Evolutionary conservation across 2,797 vertebrate species (phyloP).

Genomic region (Sebastolobus alascanus): DNA sequence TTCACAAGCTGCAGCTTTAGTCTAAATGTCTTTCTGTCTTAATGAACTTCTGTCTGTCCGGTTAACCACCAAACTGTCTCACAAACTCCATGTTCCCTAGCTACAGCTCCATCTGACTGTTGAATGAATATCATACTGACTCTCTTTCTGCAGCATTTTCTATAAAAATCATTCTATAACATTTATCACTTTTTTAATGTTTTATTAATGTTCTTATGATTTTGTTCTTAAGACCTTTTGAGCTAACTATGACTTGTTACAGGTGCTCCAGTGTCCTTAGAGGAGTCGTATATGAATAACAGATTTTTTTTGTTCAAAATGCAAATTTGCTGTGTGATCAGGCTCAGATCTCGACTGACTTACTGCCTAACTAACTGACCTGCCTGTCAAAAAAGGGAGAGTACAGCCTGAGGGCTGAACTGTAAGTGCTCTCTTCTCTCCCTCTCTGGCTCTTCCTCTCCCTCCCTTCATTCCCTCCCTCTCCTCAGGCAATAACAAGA

Average conservation of each 20-base stretch:
- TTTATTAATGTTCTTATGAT: no score
- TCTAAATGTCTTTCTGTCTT: not conserved
- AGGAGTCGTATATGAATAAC: not conserved
- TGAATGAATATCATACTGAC: not conserved
- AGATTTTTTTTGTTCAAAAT: not conserved
- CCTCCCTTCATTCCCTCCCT: constrained; percentile 49
- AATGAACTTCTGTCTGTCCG: not conserved
- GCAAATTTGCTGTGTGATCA: not conserved
- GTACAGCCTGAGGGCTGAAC: constrained; percentile 67
- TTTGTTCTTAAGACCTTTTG: not conserved
- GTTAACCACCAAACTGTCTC: not conserved
- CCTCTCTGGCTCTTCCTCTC: not conserved
- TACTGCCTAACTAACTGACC: constrained; percentile 2
- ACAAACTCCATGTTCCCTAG: not conserved
- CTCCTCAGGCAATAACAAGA: constrained; percentile 77
- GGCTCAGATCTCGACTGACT: not conserved
- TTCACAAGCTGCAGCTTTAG: not conserved
- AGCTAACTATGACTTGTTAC: not conserved
- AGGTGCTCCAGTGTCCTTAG: not conserved
- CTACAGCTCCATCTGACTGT: not conserved
- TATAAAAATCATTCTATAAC: not conserved
- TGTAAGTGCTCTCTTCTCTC: constrained; percentile 26
- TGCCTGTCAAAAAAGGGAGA: constrained; percentile 30
- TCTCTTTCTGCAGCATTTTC: not conserved
- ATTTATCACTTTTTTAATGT: not conserved